Conservation (phyloP, 2,888 invertebrate species). For the Euphydryas editha region DNA sequence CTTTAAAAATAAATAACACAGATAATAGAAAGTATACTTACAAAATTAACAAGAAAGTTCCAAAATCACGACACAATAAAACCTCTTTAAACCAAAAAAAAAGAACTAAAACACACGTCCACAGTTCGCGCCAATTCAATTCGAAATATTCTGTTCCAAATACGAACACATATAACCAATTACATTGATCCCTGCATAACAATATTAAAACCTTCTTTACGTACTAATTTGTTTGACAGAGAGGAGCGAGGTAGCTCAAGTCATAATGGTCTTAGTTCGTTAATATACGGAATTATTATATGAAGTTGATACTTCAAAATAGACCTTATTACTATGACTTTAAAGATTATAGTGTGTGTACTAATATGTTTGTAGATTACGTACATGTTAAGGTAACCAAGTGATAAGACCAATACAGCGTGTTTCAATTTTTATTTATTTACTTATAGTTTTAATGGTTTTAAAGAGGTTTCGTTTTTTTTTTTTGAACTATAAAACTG, state of each 20-base stretch:
- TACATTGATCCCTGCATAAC: conserved; percentile 50
- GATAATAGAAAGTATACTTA: conserved; percentile 12
- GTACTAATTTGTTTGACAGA: conserved; percentile 33
- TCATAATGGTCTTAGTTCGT: conserved; percentile 48
- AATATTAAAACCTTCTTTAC: conserved; percentile 45
- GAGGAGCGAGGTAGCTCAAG: conserved; percentile 51
- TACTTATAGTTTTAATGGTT: not conserved
- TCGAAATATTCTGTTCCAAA: conserved; percentile 77
- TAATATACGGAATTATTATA: conserved; percentile 45
- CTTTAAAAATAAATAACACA: not conserved
- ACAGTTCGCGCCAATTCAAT: conserved; percentile 62
- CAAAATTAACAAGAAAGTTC: conserved; percentile 9
- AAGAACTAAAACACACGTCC: conserved; percentile 55
- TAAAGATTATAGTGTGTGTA: conserved; percentile 39
- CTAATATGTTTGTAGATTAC: conserved; percentile 59
- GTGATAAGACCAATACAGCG: conserved; percentile 76
- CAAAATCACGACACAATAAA: conserved; percentile 31
- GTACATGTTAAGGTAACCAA: conserved; percentile 65
- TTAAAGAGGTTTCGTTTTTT: not conserved
- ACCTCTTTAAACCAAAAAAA: conserved; percentile 40
- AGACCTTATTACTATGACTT: conserved; percentile 25
- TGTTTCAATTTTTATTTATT: conserved; percentile 48
- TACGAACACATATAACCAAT: conserved; percentile 57
- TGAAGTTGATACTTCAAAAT: conserved; percentile 33
- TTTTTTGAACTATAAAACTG: not conserved